A percentile compares a stretch with the other conserved stretches of the same genome.
Evolutionary conservation across 1,140 invertebrate genomes (phyloP).

Genomic region (Hylaeus anthracinus): DNA sequence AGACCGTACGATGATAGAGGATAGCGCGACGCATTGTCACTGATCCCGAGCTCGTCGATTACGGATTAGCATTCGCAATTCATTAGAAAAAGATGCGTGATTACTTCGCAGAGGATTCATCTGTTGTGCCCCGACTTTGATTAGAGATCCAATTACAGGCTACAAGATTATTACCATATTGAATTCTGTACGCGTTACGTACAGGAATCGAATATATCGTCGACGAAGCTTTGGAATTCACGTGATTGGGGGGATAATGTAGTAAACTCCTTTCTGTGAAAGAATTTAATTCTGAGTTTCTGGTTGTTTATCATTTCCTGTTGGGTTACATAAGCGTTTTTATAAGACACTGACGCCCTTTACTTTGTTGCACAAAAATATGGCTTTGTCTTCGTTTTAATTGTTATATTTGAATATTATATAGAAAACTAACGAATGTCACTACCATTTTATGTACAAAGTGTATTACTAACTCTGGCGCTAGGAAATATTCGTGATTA

Average conservation of each 20-base stretch:
- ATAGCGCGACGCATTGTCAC: constrained; percentile 19
- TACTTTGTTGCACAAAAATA: no score
- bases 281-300: no score
- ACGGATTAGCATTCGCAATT: constrained; percentile 43
- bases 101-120: constrained; percentile 26
- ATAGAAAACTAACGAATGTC: no score
- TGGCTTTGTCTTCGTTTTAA: no score
- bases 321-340: no score
- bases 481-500: no score
- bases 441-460: no score
- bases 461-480: no score
- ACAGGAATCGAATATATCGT: background rate
- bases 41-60: constrained; percentile 19
- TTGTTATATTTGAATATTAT: no score
- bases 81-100: constrained; percentile 40
- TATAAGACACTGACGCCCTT: no score
- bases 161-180: constrained; percentile 1
- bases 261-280: background rate
- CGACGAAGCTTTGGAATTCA: background rate
- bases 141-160: constrained; percentile 31
- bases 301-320: no score
- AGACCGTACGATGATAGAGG: constrained; percentile 21
- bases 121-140: background rate
- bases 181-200: background rate
- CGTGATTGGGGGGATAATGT: background rate